Conservation (phyloP, 30 jellyfish, hydroid and myxozoan genomes). For the Catostylus mosaicus region DNA sequence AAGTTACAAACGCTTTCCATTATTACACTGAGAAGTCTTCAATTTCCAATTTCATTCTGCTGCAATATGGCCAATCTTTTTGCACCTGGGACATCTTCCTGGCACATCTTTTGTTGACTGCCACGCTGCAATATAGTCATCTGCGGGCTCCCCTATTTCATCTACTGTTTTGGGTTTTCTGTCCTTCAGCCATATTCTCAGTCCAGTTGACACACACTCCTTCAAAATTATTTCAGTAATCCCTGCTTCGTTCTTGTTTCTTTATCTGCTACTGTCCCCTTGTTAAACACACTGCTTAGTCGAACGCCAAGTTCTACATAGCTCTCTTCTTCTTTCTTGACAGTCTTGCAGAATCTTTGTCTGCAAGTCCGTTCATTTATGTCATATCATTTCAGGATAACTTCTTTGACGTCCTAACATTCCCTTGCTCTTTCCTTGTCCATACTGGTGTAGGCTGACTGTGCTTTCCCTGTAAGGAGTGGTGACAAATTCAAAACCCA, state of each 20-base stretch:
- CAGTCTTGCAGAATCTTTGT: neutral
- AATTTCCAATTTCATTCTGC: no score
- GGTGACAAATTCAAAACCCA: slow-evolving; percentile 27
- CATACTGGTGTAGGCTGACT: neutral
- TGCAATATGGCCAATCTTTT: slow-evolving; percentile 4
- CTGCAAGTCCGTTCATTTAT: neutral
- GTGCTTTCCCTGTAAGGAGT: slow-evolving; percentile 9
- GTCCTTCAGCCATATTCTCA: slow-evolving; percentile 9
- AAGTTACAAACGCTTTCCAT: no score
- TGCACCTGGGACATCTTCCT: slow-evolving; percentile 15
- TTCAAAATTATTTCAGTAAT: neutral
- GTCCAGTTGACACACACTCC: slow-evolving; percentile 9
- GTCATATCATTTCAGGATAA: neutral
- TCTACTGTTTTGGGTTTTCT: slow-evolving; percentile 7
- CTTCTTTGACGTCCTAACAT: neutral
- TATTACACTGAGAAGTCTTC: no score
- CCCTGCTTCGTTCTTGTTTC: slow-evolving; percentile 3
- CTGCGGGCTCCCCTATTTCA: slow-evolving; percentile 13
- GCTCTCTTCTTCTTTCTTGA: neutral
- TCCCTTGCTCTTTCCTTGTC: neutral
- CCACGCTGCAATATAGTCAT: neutral
- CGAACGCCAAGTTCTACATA: neutral
- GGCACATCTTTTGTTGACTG: slow-evolving; percentile 27
- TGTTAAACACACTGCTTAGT: neutral
- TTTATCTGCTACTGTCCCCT: slow-evolving; percentile 6